A percentile compares a stretch with the other conserved stretches of the same genome.
These are phyloP conservation scores for Porites evermanni DNA, from an alignment of 92 coral and sea anemone genomes.

Conservation along the genomic window DNA sequence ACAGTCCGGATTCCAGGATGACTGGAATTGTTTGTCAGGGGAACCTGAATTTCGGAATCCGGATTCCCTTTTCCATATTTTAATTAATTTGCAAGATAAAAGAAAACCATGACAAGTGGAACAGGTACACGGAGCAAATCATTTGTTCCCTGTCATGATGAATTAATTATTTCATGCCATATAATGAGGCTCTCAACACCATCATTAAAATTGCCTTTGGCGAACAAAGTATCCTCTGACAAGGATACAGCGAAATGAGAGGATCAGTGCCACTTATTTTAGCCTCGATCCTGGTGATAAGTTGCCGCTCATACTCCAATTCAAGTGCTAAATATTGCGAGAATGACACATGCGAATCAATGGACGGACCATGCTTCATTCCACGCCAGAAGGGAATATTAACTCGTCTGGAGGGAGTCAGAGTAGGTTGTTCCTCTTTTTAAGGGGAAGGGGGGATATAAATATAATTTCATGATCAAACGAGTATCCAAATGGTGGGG, in stretches of 20 bases:
- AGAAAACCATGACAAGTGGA: background rate
- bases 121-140: constrained; percentile 2
- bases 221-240: background rate
- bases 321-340: constrained; percentile 44
- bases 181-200: constrained; percentile 17
- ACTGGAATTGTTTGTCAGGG: too few species aligned
- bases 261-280: background rate
- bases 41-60: too few species aligned
- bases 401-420: constrained; percentile 74
- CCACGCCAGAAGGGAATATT: constrained; percentile 69
- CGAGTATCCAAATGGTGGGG: too few species aligned
- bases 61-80: background rate
- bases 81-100: background rate
- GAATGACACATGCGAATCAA: constrained; percentile 65
- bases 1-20: too few species aligned
- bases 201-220: background rate
- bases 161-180: constrained; percentile 24
- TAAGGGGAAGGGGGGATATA: too few species aligned
- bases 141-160: constrained; percentile 11
- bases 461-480: too few species aligned
- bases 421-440: constrained; percentile 43
- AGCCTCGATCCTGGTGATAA: background rate
- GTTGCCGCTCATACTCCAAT: constrained; percentile 28
- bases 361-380: constrained; percentile 71
- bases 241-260: constrained; percentile 4